Conservation (phyloP, 2,113 vertebrate genomes). For the Galemys pyrenaicus region DNA sequence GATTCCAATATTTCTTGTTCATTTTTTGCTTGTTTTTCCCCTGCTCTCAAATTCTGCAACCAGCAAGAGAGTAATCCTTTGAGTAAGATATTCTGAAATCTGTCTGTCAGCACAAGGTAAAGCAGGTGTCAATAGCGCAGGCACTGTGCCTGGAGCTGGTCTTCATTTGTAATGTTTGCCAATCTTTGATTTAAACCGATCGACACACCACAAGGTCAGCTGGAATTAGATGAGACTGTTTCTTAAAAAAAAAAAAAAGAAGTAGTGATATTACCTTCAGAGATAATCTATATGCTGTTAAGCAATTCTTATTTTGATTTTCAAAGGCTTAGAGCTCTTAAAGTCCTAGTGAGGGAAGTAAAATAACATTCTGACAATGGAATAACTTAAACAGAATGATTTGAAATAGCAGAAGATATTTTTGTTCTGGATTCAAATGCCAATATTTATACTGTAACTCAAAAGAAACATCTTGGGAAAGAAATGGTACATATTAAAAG, state of each 20-base stretch:
- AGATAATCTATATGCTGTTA: slow-evolving; percentile 70
- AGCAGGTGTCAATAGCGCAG: slow-evolving; percentile 71
- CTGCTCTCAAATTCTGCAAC: background rate
- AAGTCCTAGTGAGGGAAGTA: background rate
- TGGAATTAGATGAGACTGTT: slow-evolving; percentile 74
- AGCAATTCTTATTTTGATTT: slow-evolving; percentile 65
- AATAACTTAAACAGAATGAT: slow-evolving; percentile 32
- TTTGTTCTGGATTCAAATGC: background rate
- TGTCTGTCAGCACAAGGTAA: slow-evolving; percentile 63
- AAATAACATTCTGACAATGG: background rate
- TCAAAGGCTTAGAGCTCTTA: slow-evolving; percentile 64
- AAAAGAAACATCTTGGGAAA: slow-evolving; percentile 14
- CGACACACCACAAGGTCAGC: slow-evolving; percentile 77
- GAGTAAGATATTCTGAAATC: slow-evolving; percentile 23
- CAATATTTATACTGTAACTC: background rate
- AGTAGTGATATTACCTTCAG: slow-evolving; percentile 64
- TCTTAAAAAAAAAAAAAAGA: slow-evolving; percentile 65
- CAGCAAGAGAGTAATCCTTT: background rate
- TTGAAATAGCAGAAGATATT: background rate
- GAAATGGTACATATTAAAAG: background rate
- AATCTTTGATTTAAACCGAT: slow-evolving; percentile 79
- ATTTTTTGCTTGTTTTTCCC: background rate
- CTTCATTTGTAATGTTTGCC: slow-evolving; percentile 79
- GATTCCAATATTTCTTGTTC: background rate
- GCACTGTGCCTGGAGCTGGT: slow-evolving; percentile 50